These are phyloP conservation scores for Papilio xuthus DNA, from an alignment of 1,140 invertebrate species.

Conservation along the genomic window DNA sequence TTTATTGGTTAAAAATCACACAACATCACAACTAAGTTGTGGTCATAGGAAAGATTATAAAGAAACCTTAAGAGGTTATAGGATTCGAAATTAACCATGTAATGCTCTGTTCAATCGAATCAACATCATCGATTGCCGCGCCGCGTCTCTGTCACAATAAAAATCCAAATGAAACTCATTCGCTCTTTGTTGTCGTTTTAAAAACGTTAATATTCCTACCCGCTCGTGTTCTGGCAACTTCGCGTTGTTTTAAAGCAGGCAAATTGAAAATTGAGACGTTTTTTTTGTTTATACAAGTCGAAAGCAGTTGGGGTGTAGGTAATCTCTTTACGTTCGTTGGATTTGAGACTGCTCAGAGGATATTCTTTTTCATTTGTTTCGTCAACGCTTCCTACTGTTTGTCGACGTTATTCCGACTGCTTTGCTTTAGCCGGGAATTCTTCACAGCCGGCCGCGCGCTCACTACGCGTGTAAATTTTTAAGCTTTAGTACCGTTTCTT, in stretches of 20 bases:
- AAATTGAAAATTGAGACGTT: constrained; percentile 77
- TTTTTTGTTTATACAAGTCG: constrained; percentile 79
- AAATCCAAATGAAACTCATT: constrained; percentile 73
- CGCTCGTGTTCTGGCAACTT: constrained; percentile 68
- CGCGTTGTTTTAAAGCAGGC: constrained; percentile 75
- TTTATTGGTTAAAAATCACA: too few species aligned
- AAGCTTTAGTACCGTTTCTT: constrained; percentile 63
- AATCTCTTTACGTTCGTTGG: constrained; percentile 80
- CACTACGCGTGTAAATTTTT: constrained; percentile 77
- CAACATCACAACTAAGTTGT: too few species aligned
- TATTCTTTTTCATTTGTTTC: constrained; percentile 73
- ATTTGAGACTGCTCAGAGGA: constrained; percentile 68
- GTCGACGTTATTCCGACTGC: constrained; percentile 64
- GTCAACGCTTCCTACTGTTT: constrained; percentile 72
- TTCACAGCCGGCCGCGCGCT: constrained; percentile 62
- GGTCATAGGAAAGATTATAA: too few species aligned
- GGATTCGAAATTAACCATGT: neutral
- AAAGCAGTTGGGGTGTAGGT: constrained; percentile 75
- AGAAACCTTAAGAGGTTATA: neutral
- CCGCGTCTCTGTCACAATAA: constrained; percentile 70
- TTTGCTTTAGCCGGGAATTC: constrained; percentile 57
- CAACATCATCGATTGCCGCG: constrained; percentile 23
- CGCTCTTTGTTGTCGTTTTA: constrained; percentile 68
- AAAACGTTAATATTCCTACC: constrained; percentile 78
- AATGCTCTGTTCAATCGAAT: neutral